Conservation (phyloP, 2,888 invertebrate genomes). For the Nebria brevicollis region DNA sequence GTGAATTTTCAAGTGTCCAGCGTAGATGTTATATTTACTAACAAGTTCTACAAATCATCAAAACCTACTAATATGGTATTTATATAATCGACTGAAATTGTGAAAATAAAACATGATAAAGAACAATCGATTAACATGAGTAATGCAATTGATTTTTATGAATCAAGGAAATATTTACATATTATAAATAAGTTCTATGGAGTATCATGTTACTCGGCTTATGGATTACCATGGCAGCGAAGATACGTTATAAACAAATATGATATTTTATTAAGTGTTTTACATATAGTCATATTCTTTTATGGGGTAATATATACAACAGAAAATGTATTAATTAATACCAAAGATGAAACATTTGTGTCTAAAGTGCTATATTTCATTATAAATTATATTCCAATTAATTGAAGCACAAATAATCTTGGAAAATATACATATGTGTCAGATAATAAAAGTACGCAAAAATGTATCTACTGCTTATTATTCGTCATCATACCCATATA, state of each 20-base stretch:
- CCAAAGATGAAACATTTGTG: conserved; percentile 4
- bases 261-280: conserved; percentile 2
- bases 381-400: conserved; percentile 3
- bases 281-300: conserved; percentile 14
- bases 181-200: background rate
- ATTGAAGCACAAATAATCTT: background rate
- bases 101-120: too few species aligned
- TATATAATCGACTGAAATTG: too few species aligned
- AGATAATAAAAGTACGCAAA: conserved; percentile 6
- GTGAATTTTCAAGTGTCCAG: too few species aligned
- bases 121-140: background rate
- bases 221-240: conserved; percentile 13
- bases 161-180: background rate
- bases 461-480: background rate
- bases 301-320: background rate
- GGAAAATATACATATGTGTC: background rate
- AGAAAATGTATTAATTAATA: background rate
- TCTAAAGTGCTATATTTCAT: background rate
- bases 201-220: background rate
- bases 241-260: background rate
- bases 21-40: too few species aligned
- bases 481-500: background rate
- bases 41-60: too few species aligned
- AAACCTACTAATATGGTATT: too few species aligned
- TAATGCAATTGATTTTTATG: background rate